A percentile compares a stretch with the other conserved stretches of the same genome.
phyloP scores from a whole-genome alignment of 2,888 invertebrate species.

The Athripsodes cinereus region DNA sequence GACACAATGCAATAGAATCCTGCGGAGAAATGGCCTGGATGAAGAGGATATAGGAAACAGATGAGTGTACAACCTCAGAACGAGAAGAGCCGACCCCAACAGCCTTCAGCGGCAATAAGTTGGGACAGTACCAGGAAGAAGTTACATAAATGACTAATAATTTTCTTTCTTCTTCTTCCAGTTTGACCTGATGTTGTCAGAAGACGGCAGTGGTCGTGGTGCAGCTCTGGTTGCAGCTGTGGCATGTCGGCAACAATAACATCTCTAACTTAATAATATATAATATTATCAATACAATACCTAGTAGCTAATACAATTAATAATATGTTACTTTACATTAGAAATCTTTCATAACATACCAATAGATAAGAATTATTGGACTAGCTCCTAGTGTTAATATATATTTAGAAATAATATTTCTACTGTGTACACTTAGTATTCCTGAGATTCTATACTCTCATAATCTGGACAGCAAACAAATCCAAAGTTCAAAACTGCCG shows the following conservation, averaged over 20 bases:
- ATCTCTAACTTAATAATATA: not conserved
- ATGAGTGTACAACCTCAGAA: too few species aligned
- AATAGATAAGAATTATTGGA: slow-evolving; percentile 24
- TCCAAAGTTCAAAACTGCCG: not conserved
- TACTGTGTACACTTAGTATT: not conserved
- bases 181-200: slow-evolving; percentile 91
- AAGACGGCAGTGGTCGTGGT: slow-evolving; percentile 95
- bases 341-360: slow-evolving; percentile 27
- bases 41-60: too few species aligned
- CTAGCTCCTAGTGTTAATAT: too few species aligned
- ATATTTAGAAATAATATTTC: not conserved
- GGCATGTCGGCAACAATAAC: slow-evolving; percentile 56
- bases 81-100: too few species aligned
- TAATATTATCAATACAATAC: not conserved
- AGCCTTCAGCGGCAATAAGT: too few species aligned
- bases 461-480: not conserved
- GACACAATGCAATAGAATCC: too few species aligned
- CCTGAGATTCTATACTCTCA: not conserved
- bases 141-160: not conserved
- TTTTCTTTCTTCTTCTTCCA: slow-evolving; percentile 40
- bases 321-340: slow-evolving; percentile 8
- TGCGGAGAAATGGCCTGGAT: too few species aligned
- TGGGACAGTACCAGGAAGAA: too few species aligned
- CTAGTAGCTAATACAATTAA: not conserved
- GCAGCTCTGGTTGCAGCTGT: slow-evolving; percentile 96